phyloP scores from a whole-genome alignment of 2,797 vertebrate genomes.

The Cuniculus paca region DNA sequence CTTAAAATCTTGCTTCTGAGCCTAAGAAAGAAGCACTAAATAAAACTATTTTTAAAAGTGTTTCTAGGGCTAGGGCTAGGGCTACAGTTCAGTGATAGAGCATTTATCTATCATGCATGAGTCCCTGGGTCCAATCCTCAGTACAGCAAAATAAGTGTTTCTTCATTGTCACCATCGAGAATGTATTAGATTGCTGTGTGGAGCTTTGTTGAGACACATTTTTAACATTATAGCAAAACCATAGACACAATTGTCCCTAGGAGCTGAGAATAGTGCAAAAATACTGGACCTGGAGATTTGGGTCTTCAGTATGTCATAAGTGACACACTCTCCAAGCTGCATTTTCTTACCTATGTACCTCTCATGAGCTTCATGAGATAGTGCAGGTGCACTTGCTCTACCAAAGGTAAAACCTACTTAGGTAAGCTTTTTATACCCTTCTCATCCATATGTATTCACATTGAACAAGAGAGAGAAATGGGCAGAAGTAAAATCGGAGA shows the following conservation, averaged over 20 bases:
- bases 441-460: background rate
- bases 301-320: background rate
- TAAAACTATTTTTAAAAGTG: background rate
- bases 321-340: background rate
- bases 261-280: background rate
- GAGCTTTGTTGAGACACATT: background rate
- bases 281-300: background rate
- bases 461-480: background rate
- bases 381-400: background rate
- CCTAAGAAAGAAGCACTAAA: background rate
- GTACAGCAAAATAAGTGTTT: background rate
- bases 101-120: background rate
- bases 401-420: background rate
- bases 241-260: background rate
- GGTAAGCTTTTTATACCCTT: background rate
- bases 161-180: background rate
- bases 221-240: conserved; percentile 3
- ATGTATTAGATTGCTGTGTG: background rate
- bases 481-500: background rate
- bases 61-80: background rate
- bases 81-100: background rate
- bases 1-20: conserved; percentile 24
- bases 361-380: background rate
- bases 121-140: background rate
- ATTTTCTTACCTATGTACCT: background rate